These are phyloP conservation scores for Thamnophis elegans DNA, from an alignment of 2,797 vertebrate species.

Conservation along the genomic window DNA sequence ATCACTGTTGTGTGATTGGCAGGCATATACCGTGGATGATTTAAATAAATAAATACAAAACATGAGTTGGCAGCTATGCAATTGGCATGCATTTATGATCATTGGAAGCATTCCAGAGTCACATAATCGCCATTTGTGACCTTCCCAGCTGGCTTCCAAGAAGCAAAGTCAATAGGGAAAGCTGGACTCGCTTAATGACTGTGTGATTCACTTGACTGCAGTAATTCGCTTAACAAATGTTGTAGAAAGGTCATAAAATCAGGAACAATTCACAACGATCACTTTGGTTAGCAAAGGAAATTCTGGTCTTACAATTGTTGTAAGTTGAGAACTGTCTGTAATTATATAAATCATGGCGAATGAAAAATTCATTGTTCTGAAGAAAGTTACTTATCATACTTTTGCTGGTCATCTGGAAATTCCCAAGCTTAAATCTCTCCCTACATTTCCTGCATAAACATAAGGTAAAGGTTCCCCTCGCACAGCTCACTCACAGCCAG, in stretches of 20 bases:
- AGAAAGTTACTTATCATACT: not conserved
- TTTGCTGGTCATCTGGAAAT: not conserved
- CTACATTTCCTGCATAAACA: not conserved
- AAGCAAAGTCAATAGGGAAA: not conserved
- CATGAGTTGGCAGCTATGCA: not conserved
- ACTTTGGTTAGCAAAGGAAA: not conserved
- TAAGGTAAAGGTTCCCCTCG: too few species aligned
- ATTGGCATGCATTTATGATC: not conserved
- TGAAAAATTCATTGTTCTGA: not conserved
- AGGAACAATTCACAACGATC: not conserved
- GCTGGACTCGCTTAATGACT: not conserved
- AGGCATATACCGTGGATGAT: not conserved
- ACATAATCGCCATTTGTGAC: not conserved
- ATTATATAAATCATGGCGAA: not conserved
- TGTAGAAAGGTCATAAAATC: not conserved
- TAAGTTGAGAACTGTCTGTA: not conserved
- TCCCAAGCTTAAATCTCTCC: not conserved
- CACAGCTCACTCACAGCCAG: too few species aligned
- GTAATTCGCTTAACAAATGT: not conserved
- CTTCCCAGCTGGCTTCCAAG: not conserved
- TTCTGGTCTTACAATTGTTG: not conserved
- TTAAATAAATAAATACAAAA: not conserved
- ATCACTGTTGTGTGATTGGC: not conserved
- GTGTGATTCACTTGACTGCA: not conserved
- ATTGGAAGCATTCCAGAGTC: not conserved